Conservation (phyloP, 2,888 invertebrate species). For the Aradus depressus region DNA sequence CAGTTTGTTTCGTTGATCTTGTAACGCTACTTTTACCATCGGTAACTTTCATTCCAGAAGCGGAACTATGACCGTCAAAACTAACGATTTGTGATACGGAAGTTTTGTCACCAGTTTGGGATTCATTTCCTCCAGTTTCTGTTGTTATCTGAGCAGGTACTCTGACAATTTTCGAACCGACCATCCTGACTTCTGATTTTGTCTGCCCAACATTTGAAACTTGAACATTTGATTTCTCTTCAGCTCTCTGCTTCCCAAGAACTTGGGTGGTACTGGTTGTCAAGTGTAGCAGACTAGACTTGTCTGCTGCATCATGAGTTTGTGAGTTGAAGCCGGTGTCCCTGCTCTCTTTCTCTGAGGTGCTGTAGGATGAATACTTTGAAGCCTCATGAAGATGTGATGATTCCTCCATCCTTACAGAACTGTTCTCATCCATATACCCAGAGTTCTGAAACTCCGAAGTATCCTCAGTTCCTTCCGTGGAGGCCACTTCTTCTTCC, state of each 20-base stretch:
- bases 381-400: no score
- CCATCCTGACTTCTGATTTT: conserved; percentile 5
- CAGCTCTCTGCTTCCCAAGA: background rate
- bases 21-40: background rate
- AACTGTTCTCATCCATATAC: no score
- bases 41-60: background rate
- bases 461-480: background rate
- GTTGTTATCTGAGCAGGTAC: conserved; percentile 8
- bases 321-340: background rate
- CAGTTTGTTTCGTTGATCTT: background rate
- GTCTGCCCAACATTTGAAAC: conserved; percentile 1
- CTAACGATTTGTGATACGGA: background rate
- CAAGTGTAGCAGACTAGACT: background rate
- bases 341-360: no score
- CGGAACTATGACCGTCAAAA: background rate
- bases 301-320: background rate
- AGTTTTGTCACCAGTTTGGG: background rate
- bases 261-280: background rate
- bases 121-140: conserved; percentile 1
- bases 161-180: conserved; percentile 7
- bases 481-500: background rate
- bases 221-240: background rate
- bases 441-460: background rate
- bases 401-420: no score
- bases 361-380: no score